A percentile compares a stretch with the other conserved stretches of the same genome.
phyloP scores from a whole-genome alignment of 1,140 invertebrate species.

The Vanessa atalanta region DNA sequence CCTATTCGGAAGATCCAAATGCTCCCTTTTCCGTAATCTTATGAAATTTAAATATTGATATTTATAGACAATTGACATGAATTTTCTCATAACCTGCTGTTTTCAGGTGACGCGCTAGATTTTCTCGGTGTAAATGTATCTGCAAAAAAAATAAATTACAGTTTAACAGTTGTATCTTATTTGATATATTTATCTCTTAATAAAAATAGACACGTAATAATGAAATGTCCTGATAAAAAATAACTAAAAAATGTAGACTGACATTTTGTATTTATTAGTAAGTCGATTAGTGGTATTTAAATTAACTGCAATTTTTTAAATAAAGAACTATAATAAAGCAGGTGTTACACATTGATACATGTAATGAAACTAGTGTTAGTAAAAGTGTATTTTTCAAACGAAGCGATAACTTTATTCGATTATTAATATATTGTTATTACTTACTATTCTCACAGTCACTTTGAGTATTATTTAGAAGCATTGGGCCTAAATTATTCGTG shows the following conservation, averaged over 20 bases:
- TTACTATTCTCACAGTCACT: constrained; percentile 54
- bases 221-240: no score
- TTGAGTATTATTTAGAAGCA: constrained; percentile 46
- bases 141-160: constrained; percentile 1
- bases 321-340: no score
- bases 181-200: no score
- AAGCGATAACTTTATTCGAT: background rate
- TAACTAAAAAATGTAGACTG: no score
- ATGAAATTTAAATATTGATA: background rate
- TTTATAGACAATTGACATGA: background rate
- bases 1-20: background rate
- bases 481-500: constrained; percentile 60
- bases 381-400: no score
- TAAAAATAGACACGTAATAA: background rate
- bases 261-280: no score
- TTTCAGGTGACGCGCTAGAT: constrained; percentile 18
- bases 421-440: background rate
- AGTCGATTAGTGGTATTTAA: no score
- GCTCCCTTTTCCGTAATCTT: background rate
- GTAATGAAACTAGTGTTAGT: no score
- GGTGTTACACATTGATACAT: no score
- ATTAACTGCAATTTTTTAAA: no score
- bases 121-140: constrained; percentile 10
- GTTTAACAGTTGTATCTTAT: background rate
- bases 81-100: constrained; percentile 11